phyloP scores from a whole-genome alignment of 2,888 invertebrate genomes.

The Limnephilus marmoratus region DNA sequence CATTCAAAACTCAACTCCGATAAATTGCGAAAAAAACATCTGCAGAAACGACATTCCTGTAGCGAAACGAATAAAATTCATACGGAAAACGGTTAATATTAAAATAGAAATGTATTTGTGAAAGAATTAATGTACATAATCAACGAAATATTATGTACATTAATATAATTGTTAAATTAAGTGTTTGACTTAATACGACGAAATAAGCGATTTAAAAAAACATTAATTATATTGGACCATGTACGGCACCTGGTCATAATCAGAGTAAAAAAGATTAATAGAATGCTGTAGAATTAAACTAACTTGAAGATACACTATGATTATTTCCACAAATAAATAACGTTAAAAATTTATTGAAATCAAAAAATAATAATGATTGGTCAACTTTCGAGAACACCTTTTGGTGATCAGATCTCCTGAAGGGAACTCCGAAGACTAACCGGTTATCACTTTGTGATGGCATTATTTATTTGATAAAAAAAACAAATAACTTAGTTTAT shows the following conservation, averaged over 20 bases:
- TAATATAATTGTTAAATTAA: background rate
- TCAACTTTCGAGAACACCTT: too few species aligned
- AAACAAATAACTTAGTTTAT: too few species aligned
- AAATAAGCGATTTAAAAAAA: background rate
- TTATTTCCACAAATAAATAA: too few species aligned
- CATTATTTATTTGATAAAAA: too few species aligned
- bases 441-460: too few species aligned
- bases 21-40: constrained; percentile 13
- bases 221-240: background rate
- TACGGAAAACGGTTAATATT: background rate
- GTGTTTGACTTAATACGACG: background rate
- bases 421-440: too few species aligned
- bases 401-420: too few species aligned
- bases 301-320: background rate
- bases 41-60: background rate
- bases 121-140: background rate
- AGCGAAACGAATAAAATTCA: background rate
- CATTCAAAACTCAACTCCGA: background rate
- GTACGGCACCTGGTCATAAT: too few species aligned
- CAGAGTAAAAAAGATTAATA: background rate
- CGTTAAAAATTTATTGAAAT: too few species aligned
- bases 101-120: background rate
- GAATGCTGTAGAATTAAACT: background rate
- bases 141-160: background rate
- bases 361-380: too few species aligned